Base-by-base conservation (phyloP, 2,113 vertebrate species). In the Triplophysa rosa region DNA sequence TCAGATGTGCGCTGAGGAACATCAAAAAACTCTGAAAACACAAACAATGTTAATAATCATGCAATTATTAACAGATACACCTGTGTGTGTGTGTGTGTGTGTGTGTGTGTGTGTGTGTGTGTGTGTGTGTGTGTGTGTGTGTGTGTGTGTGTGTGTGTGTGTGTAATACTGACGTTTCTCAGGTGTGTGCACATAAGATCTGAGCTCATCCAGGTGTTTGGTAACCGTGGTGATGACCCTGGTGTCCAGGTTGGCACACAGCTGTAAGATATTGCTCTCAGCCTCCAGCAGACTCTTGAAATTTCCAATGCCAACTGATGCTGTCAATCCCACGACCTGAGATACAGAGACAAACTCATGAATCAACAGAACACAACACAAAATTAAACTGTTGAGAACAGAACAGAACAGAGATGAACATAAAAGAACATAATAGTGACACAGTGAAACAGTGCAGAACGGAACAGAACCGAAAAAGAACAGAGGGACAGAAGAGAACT, bases 321-420 rank as follows among this genome's bases (percentile, higher is more conserved):
- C 95, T 1, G 94, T 95, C 86, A 95, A 83, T 33, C 93, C 93
- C 80, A 95, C 16, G 62, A 95, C 90, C 94, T 95, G 81, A 26
- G 26, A 58, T 21, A 17, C 10, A 16, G 26, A 56, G n/a, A 58
- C 26, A 37, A 33, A 14, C 14, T 65, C 2, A 40, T 37, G 1
- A 65, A 37, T 29, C 29, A 45, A 16, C 13, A 21, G 40, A 66
- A 64, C 4, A n/a, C 9, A 33, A n/a, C 0, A 23, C 5, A 19
- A 4, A 0, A 42, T 29, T 29, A 7, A 33, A 33, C 33, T 6
- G 33, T 33, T 3, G 4, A 6, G 33, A 33, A 33, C 33, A 33
- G 33, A 33, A 33, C 33, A 33, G 33, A 29, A 29, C 26, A 29
- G 26, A 29, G 26, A 29, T 29, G 26, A 29, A 29, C 26, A 29